Evolutionary conservation across 1,140 invertebrate species (phyloP).

Genomic region (Dryas iulia): DNA sequence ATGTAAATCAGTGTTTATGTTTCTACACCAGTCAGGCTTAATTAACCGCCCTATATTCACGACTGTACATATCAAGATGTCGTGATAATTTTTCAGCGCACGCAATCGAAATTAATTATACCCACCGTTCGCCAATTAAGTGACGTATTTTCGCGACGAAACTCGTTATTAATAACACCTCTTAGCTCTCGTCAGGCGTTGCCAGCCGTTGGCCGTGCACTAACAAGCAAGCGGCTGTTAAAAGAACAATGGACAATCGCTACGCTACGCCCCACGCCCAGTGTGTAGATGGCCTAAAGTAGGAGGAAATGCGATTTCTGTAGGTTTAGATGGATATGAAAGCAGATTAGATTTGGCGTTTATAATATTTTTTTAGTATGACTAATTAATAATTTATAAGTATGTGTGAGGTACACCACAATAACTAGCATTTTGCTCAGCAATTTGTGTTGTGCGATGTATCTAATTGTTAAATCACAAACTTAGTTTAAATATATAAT

Average conservation of each 20-base stretch:
- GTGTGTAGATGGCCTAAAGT: conserved; percentile 21
- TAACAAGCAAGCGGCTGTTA: conserved; percentile 75
- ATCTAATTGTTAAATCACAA: too few species aligned
- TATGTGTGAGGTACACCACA: background rate
- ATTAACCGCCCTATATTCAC: background rate
- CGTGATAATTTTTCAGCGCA: conserved; percentile 24
- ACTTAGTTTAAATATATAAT: too few species aligned
- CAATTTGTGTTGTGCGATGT: too few species aligned
- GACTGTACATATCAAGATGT: background rate
- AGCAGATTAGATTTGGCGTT: background rate
- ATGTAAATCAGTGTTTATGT: background rate
- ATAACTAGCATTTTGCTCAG: too few species aligned
- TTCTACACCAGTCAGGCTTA: background rate
- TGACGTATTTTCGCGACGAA: conserved; percentile 59
- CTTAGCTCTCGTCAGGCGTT: conserved; percentile 51
- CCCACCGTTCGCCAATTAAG: conserved; percentile 55
- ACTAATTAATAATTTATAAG: background rate
- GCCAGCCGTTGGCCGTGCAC: conserved; percentile 45
- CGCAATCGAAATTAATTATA: conserved; percentile 52
- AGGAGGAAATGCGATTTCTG: conserved; percentile 7
- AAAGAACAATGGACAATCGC: conserved; percentile 77
- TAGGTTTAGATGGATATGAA: background rate
- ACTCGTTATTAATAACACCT: conserved; percentile 69
- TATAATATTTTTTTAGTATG: background rate
- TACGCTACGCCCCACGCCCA: conserved; percentile 45